These are phyloP conservation scores for Trachelipus rathkii DNA, from an alignment of 1,140 invertebrate genomes.

Conservation along the genomic window DNA sequence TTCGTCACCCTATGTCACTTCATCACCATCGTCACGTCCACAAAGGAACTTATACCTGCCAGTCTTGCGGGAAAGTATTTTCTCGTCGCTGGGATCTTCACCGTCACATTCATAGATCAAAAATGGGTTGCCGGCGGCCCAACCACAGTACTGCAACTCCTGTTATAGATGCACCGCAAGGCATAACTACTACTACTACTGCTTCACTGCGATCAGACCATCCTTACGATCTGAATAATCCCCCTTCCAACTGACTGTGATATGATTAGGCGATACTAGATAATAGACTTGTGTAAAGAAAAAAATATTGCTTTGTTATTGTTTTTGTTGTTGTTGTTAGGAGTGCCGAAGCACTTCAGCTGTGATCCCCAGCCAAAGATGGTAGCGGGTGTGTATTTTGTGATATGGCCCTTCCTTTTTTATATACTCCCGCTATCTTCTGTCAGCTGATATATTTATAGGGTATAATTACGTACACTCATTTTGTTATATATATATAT, in stretches of 20 bases:
- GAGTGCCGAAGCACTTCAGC: slow-evolving; percentile 35
- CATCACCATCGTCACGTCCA: slow-evolving; percentile 47
- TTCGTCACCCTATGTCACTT: slow-evolving; percentile 47
- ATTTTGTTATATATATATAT: slow-evolving; percentile 1
- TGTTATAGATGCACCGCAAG: slow-evolving; percentile 16
- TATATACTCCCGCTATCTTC: slow-evolving; percentile 4
- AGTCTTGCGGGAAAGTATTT: slow-evolving; percentile 47
- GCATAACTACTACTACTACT: slow-evolving; percentile 23
- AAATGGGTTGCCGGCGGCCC: slow-evolving; percentile 42
- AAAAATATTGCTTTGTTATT: slow-evolving; percentile 37
- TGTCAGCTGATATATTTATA: slow-evolving; percentile 4
- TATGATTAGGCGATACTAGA: slow-evolving; percentile 44
- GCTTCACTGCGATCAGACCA: slow-evolving; percentile 33
- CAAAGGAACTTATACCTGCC: slow-evolving; percentile 47
- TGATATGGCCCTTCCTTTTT: slow-evolving; percentile 8
- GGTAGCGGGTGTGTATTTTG: slow-evolving; percentile 23
- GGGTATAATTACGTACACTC: neutral
- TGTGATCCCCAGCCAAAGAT: slow-evolving; percentile 45
- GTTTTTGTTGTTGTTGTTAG: slow-evolving; percentile 38
- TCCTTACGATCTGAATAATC: slow-evolving; percentile 43
- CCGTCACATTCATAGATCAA: slow-evolving; percentile 45
- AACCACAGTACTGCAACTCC: slow-evolving; percentile 33
- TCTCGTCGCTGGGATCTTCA: slow-evolving; percentile 47
- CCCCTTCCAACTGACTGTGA: slow-evolving; percentile 45
- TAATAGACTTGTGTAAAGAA: slow-evolving; percentile 36